Conservation (phyloP, 2,888 invertebrate species). For the Apotomis turbidana region DNA sequence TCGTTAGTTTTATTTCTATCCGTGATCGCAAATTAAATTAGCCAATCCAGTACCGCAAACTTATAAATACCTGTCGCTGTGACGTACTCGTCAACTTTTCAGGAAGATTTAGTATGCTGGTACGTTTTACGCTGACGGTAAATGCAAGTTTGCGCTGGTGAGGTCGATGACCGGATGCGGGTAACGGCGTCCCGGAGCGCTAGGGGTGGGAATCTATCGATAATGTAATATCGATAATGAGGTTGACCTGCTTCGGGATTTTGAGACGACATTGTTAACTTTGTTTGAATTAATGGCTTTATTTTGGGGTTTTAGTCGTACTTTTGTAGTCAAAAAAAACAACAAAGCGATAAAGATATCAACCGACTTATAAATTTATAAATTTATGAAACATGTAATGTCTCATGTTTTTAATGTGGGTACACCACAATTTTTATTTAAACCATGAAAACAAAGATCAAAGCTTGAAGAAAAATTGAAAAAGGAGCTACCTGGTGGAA, state of each 20-base stretch:
- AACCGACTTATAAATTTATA: not conserved
- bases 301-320: no score
- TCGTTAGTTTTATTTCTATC: conserved; percentile 10
- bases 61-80: not conserved
- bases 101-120: not conserved
- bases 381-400: no score
- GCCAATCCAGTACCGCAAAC: conserved; percentile 7
- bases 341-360: not conserved
- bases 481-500: no score
- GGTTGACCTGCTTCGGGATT: conserved; percentile 29
- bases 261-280: conserved; percentile 28
- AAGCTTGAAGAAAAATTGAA: no score
- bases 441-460: no score
- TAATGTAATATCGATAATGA: conserved; percentile 37
- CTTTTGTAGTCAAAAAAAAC: not conserved
- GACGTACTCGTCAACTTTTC: not conserved
- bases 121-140: conserved; percentile 10
- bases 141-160: conserved; percentile 1
- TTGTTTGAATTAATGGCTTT: conserved; percentile 12
- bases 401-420: no score
- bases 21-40: conserved; percentile 10
- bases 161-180: conserved; percentile 36
- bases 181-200: conserved; percentile 57
- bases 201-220: conserved; percentile 50
- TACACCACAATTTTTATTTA: no score